phyloP scores from a whole-genome alignment of 2,113 vertebrate genomes.

The human (Homo sapiens) region GRCh38 chr3:107270501-107271000 shows the following conservation, averaged over 20 bases:
- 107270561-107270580: neutral
- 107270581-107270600: neutral
- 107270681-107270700: neutral
- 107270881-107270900: neutral
- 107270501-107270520: neutral
- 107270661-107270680: neutral
- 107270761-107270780: neutral
- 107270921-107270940: constrained; percentile 28
- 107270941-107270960: neutral
- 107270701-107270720: neutral
- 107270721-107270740: neutral
- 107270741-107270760: neutral
- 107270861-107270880: neutral
- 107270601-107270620: neutral
- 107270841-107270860: neutral
- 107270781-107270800: neutral
- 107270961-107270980: constrained; percentile 16
- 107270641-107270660: neutral
- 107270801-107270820: neutral
- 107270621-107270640: neutral
- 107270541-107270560: neutral
- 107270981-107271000: neutral
- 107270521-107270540: neutral
- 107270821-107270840: neutral
- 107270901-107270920: neutral